A percentile compares a stretch with the other conserved stretches of the same genome.
Conservation (phyloP, 2,888 invertebrate genomes). For the Craniophora ligustri region DNA sequence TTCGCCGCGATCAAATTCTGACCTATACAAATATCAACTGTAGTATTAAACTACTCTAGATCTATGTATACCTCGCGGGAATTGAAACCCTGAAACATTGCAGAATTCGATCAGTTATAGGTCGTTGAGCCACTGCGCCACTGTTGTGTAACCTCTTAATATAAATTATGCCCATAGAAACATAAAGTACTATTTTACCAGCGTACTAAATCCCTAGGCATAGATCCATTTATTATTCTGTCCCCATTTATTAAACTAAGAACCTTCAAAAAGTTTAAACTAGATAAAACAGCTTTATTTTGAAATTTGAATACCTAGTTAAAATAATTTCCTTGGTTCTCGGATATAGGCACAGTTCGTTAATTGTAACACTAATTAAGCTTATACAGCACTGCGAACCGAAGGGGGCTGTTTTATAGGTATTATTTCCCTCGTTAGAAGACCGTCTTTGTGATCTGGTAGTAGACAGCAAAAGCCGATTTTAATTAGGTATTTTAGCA, state of each 20-base stretch:
- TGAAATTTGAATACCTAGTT: neutral
- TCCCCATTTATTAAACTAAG: neutral
- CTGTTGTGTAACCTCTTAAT: no score
- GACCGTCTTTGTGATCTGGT: slow-evolving; percentile 33
- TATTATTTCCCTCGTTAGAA: slow-evolving; percentile 48
- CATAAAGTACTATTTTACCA: no score
- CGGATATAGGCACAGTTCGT: slow-evolving; percentile 30
- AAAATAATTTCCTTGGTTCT: slow-evolving; percentile 5
- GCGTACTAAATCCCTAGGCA: neutral
- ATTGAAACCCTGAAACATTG: no score
- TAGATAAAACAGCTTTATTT: neutral
- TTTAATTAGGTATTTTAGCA: slow-evolving; percentile 50
- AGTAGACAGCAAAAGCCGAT: slow-evolving; percentile 46
- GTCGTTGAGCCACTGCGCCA: no score
- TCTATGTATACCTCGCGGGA: no score
- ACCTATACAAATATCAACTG: no score
- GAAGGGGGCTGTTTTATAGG: slow-evolving; percentile 43
- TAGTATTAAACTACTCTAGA: no score
- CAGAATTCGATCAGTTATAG: no score
- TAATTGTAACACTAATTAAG: slow-evolving; percentile 42
- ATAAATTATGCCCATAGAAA: no score
- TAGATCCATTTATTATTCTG: neutral
- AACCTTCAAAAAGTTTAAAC: neutral
- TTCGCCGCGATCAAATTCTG: no score
- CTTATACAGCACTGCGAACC: slow-evolving; percentile 39